Evolutionary conservation across 2,797 vertebrate genomes (phyloP).

Genomic region (Coregonus ussuriensis): DNA sequence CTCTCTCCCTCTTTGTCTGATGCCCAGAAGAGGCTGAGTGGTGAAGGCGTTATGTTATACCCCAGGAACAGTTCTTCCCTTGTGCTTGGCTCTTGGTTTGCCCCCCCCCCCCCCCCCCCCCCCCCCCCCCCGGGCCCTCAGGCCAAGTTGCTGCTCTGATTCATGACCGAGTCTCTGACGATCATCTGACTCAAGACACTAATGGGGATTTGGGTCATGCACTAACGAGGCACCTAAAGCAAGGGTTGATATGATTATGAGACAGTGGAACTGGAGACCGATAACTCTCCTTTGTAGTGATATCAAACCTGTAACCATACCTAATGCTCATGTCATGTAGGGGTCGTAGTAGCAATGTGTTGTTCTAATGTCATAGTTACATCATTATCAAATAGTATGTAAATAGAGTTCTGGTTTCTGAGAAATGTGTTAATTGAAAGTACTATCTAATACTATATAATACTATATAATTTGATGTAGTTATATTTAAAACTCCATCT

Average conservation of each 20-base stretch:
- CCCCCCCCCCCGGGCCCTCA: slow-evolving; percentile 40
- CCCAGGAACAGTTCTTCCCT: slow-evolving; percentile 66
- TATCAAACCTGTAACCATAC: no score
- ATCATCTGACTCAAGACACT: slow-evolving; percentile 41
- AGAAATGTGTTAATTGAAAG: no score
- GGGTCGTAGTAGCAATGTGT: no score
- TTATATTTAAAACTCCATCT: no score
- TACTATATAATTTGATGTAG: no score
- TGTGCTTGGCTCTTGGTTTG: slow-evolving; percentile 60
- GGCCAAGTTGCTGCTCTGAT: slow-evolving; percentile 61
- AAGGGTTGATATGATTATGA: not conserved
- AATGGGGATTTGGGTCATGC: slow-evolving; percentile 27
- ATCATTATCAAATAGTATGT: no score
- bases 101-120: slow-evolving; percentile 24
- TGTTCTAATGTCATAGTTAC: no score
- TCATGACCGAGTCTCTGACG: slow-evolving; percentile 48
- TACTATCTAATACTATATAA: no score
- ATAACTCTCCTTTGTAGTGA: no score
- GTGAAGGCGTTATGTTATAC: not conserved
- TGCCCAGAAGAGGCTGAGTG: slow-evolving; percentile 36
- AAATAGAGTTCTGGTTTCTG: no score
- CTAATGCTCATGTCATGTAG: no score
- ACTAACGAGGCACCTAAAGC: slow-evolving; percentile 13
- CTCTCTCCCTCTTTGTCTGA: slow-evolving; percentile 35
- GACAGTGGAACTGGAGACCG: not conserved